Conservation (phyloP, 2,113 vertebrate species). For the Hemichromis elongatus region DNA sequence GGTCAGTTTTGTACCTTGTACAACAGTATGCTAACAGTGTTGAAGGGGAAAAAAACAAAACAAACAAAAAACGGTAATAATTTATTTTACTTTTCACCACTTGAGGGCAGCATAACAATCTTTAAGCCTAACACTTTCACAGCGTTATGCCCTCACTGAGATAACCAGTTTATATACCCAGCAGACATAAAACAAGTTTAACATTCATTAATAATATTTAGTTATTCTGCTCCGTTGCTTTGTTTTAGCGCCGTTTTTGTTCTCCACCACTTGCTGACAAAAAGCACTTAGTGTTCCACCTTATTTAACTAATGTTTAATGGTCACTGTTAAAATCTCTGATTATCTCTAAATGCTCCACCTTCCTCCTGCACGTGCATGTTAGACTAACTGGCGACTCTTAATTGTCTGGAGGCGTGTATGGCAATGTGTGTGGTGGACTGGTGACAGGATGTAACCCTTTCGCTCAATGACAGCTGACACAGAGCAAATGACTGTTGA, state of each 20-base stretch:
- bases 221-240: background rate
- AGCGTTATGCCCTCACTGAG: background rate
- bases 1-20: background rate
- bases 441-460: background rate
- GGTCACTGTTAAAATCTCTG: too few species aligned
- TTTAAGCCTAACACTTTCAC: background rate
- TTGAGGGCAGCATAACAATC: background rate
- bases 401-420: background rate
- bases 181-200: background rate
- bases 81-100: background rate
- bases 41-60: rapidly evolving
- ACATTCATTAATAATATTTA: background rate
- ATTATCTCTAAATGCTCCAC: background rate
- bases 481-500: background rate
- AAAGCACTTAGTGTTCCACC: background rate
- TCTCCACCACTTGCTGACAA: background rate
- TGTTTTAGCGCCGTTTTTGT: background rate
- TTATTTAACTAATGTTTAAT: background rate
- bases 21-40: background rate
- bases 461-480: background rate
- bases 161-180: background rate
- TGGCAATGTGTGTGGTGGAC: background rate
- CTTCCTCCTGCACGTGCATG: background rate
- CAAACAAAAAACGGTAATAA: background rate
- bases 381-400: background rate